Conservation (phyloP, 2,888 invertebrate species). For the Cataglyphis cursor region DNA sequence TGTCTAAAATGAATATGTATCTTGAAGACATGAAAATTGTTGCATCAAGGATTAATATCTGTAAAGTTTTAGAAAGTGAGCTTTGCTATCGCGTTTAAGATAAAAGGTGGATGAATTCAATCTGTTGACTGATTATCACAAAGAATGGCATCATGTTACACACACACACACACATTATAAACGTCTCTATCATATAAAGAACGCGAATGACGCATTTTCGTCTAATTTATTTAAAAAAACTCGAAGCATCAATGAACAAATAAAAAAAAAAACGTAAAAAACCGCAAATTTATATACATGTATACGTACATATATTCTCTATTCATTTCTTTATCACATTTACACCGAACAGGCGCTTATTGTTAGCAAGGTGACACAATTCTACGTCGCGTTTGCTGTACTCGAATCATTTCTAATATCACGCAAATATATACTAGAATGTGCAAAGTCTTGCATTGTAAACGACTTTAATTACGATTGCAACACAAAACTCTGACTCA, state of each 20-base stretch:
- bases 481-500: background rate
- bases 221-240: background rate
- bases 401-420: background rate
- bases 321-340: background rate
- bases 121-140: background rate
- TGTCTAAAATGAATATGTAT: too few relatives aligned
- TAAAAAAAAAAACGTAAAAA: background rate
- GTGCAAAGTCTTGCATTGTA: background rate
- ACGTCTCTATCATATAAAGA: background rate
- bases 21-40: background rate
- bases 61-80: background rate
- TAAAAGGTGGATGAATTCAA: background rate
- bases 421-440: background rate
- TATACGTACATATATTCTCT: background rate
- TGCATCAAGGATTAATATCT: background rate
- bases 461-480: background rate
- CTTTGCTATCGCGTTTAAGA: background rate
- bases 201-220: background rate
- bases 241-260: background rate
- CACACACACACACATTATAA: too few relatives aligned
- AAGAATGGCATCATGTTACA: background rate
- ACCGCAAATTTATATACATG: background rate
- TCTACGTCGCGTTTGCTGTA: background rate
- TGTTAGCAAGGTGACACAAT: background rate
- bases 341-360: background rate